These are phyloP conservation scores for Nephrocerus scutellatus DNA, from an alignment of 2,888 invertebrate genomes.

Conservation along the genomic window DNA sequence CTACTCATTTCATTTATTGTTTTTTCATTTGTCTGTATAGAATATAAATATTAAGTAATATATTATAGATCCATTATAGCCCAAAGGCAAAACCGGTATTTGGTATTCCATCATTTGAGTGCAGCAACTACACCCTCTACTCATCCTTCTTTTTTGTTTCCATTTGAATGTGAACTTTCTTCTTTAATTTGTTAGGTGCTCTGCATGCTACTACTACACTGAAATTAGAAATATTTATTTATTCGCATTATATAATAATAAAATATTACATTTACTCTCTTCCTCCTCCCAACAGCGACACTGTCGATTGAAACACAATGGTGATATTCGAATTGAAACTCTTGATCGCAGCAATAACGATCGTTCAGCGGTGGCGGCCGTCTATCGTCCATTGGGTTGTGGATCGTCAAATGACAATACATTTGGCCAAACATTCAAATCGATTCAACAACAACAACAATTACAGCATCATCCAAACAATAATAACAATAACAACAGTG, in stretches of 20 bases:
- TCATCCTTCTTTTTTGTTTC: background rate
- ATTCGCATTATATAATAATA: too few species aligned
- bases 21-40: too few species aligned
- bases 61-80: too few species aligned
- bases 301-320: constrained; percentile 71
- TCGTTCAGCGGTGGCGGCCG: constrained; percentile 28
- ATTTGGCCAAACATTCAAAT: background rate
- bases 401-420: constrained; percentile 32
- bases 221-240: too few species aligned
- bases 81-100: constrained; percentile 27
- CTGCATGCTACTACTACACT: too few species aligned
- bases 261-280: constrained; percentile 11
- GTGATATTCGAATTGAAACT: constrained; percentile 62
- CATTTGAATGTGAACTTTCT: constrained; percentile 6
- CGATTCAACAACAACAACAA: constrained; percentile 16
- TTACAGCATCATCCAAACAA: constrained; percentile 14
- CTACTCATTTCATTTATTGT: too few species aligned
- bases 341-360: constrained; percentile 38
- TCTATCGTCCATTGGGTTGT: constrained; percentile 41
- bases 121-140: constrained; percentile 11
- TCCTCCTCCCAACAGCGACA: constrained; percentile 55
- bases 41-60: too few species aligned
- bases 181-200: too few species aligned
- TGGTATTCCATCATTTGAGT: constrained; percentile 10
- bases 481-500: constrained; percentile 23